phyloP scores from a whole-genome alignment of 2,888 invertebrate species.

The Phytoseiulus persimilis region DNA sequence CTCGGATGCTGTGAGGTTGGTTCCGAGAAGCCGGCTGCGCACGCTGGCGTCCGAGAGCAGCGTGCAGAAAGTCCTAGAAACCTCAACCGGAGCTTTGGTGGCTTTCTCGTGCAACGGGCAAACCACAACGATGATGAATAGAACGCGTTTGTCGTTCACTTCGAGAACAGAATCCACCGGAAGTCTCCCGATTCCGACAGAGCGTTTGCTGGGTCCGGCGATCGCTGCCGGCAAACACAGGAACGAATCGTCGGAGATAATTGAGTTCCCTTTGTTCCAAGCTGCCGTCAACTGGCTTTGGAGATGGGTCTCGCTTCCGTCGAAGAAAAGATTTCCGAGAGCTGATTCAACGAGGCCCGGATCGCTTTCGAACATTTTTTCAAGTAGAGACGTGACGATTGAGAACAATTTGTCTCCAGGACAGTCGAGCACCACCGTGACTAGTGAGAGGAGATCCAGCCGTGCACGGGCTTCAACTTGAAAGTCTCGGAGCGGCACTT shows the following conservation, averaged over 20 bases:
- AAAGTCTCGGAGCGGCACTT: slow-evolving; percentile 11
- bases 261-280: background rate
- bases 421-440: background rate
- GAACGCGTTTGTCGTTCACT: background rate
- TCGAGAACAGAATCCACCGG: background rate
- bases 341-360: background rate
- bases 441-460: background rate
- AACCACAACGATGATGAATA: background rate
- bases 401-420: background rate
- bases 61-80: slow-evolving; percentile 52
- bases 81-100: slow-evolving; percentile 53
- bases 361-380: background rate
- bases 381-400: background rate
- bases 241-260: background rate
- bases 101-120: slow-evolving; percentile 48
- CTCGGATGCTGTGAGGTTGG: slow-evolving; percentile 33
- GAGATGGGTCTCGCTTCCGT: background rate
- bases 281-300: background rate
- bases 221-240: background rate
- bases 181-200: background rate
- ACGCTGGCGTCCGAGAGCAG: slow-evolving; percentile 51
- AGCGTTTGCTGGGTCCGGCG: background rate
- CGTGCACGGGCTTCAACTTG: background rate
- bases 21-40: slow-evolving; percentile 46
- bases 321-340: background rate